Base-by-base conservation (phyloP, 2,888 invertebrate species). In the Platycheirus albimanus region DNA sequence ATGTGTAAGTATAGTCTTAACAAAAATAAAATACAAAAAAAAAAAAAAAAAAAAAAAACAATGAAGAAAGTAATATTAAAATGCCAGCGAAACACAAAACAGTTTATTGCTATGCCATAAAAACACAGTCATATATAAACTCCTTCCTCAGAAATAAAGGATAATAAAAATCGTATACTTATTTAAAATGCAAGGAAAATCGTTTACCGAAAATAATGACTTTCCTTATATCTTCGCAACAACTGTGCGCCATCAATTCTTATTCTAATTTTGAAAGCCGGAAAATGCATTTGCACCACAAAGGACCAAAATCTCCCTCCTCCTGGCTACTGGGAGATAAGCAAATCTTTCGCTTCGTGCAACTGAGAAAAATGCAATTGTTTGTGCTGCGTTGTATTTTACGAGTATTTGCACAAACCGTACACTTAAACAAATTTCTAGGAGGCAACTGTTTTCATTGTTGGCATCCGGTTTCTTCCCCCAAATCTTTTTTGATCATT, bases 401-500 rank as follows among this genome's bases (percentile, higher is more conserved):
- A 45, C 51, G 13, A 63, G 30, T 52, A 52, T 47, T 72, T 43
- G 75, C 43, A 69, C 43, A 66, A 74, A 78, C 58, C 24, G 41
- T 74, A 49, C 54, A 75, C 75, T 75, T 56, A 63, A 64, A 70
- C 15, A 64, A 41, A 56, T 49, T 56, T 70, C 45, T 1, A 77
- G 80, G 80, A 70, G 76, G 80, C 52, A 71, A 76, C 70, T 81
- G 36, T 77, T 81, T 81, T 81, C 66, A 81, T 81, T 76, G 80
- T 58, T 66, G 58, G 52, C 76, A 81, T 81, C 80, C 80, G 80
- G 76, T 81, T 71, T 17, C 49, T 36, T 74, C 64, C 78, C 43
- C 61, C 69, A 28, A 30, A 38, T 74, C 11, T 24, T 20, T 38
- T 41, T 24, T 30, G n/a, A 20, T 3, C 36, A 49, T 66, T 49